Evolutionary conservation across 2,888 invertebrate species (phyloP).

Genomic region (Muscina levida): DNA sequence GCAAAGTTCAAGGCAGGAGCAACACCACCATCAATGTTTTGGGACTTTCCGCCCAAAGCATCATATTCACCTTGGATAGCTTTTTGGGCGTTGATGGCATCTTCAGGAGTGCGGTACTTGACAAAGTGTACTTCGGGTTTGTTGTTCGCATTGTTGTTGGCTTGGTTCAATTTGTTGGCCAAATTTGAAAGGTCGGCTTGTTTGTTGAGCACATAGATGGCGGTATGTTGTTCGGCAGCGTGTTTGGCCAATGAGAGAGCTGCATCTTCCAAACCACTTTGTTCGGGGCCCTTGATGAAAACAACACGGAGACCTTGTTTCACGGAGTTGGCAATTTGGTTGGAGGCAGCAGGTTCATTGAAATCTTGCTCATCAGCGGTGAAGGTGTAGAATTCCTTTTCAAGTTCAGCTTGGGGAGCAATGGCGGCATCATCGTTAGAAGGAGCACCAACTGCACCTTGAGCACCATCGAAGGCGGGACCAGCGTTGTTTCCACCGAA

Average conservation of each 20-base stretch:
- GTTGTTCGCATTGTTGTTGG: conserved; percentile 71
- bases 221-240: conserved; percentile 74
- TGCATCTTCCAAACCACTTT: conserved; percentile 73
- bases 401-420: conserved; percentile 64
- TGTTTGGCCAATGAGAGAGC: conserved; percentile 72
- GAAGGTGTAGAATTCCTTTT: conserved; percentile 76
- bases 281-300: conserved; percentile 78
- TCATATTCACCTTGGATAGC: conserved; percentile 76
- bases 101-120: conserved; percentile 76
- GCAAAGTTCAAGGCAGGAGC: conserved; percentile 75
- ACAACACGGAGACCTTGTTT: conserved; percentile 72
- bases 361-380: conserved; percentile 76
- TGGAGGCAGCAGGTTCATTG: conserved; percentile 69
- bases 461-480: neutral
- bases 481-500: neutral
- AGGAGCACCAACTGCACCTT: neutral
- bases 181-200: conserved; percentile 71
- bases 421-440: conserved; percentile 47
- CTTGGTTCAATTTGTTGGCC: conserved; percentile 71
- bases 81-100: conserved; percentile 75
- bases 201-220: conserved; percentile 71
- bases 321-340: conserved; percentile 63
- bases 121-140: conserved; percentile 78
- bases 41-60: conserved; percentile 71
- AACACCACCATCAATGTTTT: conserved; percentile 72